phyloP scores from a whole-genome alignment of 30 jellyfish, hydroid and myxozoan genomes.

The Aurelia aurita region DNA sequence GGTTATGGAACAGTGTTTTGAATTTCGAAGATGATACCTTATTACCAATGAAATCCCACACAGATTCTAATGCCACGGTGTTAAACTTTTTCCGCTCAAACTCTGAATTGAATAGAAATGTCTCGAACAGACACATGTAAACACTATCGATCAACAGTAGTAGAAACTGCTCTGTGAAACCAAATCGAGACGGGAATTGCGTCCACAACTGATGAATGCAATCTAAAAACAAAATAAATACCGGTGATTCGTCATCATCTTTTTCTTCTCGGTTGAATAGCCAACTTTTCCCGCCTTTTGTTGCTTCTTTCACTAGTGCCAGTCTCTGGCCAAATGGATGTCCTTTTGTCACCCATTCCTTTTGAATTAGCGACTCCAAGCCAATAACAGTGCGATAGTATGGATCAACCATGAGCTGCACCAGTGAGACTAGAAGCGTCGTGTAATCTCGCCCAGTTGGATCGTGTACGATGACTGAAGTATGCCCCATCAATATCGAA shows the following conservation, averaged over 20 bases:
- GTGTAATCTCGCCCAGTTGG: constrained; percentile 81
- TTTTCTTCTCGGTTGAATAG: constrained; percentile 45
- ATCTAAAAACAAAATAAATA: constrained; percentile 83
- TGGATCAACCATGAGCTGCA: constrained; percentile 88
- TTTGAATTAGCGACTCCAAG: constrained; percentile 80
- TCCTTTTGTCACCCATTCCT: constrained; percentile 94
- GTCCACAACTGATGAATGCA: constrained; percentile 81
- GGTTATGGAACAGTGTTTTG: constrained; percentile 67
- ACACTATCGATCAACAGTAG: constrained; percentile 74
- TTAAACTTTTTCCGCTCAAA: constrained; percentile 44
- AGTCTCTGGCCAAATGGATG: constrained; percentile 79
- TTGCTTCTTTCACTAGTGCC: constrained; percentile 19
- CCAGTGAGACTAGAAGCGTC: constrained; percentile 69
- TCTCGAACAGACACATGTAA: constrained; percentile 86
- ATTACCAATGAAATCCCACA: constrained; percentile 87
- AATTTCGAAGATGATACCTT: constrained; percentile 62
- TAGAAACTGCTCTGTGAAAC: constrained; percentile 86
- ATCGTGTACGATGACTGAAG: constrained; percentile 81
- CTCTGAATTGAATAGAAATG: constrained; percentile 81
- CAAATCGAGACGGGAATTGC: constrained; percentile 83
- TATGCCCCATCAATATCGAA: constrained; percentile 41
- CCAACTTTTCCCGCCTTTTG: constrained; percentile 30
- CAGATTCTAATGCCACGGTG: constrained; percentile 55
- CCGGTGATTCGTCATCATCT: constrained; percentile 80
- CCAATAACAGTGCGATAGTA: constrained; percentile 87